Evolutionary conservation across 2,888 invertebrate genomes (phyloP), one percentile per base, ranked within the genome.

Genomic region (Allophyes oxyacanthae): DNA sequence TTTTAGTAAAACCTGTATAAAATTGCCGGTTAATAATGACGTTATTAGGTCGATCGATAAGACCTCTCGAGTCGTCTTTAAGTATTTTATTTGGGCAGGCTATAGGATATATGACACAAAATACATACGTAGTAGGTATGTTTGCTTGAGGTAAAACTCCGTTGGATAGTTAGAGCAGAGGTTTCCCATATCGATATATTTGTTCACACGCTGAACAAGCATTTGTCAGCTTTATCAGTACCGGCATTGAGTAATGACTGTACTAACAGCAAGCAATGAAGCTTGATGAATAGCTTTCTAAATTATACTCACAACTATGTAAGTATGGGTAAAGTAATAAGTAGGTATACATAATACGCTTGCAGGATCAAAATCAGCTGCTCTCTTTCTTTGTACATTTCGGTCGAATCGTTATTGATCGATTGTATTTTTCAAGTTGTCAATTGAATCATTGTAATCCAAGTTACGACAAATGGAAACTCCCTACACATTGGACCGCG

Each of bases 21-120:
- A 74, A 86, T 86, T 78, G 78, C 71, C 75, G 79, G 79, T 80
- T 85, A 87, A 86, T 89, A 86, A 80, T 82, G 79, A 63, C 77
- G 78, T 81, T 86, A 90, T 86, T 85, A 87, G 77, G 71, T 80
- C 86, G 87, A 89, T 89, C 83, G 82, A 75, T 70, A 62, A 20
- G 81, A 81, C 82, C 83, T 83, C 61, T 45, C 65, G 58, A 62
- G 62, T 73, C 38, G 53, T 32, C 26, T 43, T 34, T 46, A 9
- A 32, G 38, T n/a, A 41, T 36, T 10, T 44, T 20, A 33, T 2
- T 44, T n/a, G 15, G 3, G 32, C 11, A 44, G 44, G 13, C 14
- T 28, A 4, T 11, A 2, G 20, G 26, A 33, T 42, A 20, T 40
- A 38, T 13, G 37, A 14, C 6, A 34, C 11, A 25, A 6, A 38